Base-by-base conservation (phyloP, 1,140 invertebrate species). In the Drosophila carrolli region DNA sequence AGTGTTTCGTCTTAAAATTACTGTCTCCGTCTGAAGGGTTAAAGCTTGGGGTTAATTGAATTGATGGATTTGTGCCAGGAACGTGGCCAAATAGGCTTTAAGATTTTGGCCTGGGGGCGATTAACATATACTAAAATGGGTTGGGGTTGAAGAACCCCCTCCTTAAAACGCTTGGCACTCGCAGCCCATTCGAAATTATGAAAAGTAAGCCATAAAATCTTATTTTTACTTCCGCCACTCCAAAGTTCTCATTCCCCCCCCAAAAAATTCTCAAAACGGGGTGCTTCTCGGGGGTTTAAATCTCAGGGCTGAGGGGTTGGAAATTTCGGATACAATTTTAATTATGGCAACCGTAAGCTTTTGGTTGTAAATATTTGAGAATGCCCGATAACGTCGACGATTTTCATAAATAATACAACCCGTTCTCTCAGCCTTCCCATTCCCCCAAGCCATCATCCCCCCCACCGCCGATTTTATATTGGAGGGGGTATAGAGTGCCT, bases 341-440 rank as follows among this genome's bases (percentile, higher is more conserved):
- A 91, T 91, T 91, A 91, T 91, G 90, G 88, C 90, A 91, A 91
- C 86, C 90, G 90, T 91, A 91, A 91, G 90, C 86, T 91, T 91
- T 90, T 79, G 90, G 90, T 91, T 91, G 90, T 91, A 91, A 91
- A 91, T 91, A 91, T 91, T 91, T 91, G 90, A 90, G 81, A 89
- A 82, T 90, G 80, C 83, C 90, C 81, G 81, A 91, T 91, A 90
- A 91, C 83, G 90, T 83, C 86, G 83, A 91, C 85, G 90, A 91
- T 90, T 91, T 91, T 91, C 90, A 91, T 91, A 91, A 91, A 91
- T 91, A 91, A 91, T 91, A 91, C 61, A 89, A 51, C 57, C 72
- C 47, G 47, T 47, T 50, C 43, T 44, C 53, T 23, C 41, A n/a
- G 27, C 53, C 14, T 23, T 4, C 29, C 32, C 38, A 10, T 27